Base-by-base conservation (phyloP, 2,113 vertebrate species). In the Thomomys bottae region DNA sequence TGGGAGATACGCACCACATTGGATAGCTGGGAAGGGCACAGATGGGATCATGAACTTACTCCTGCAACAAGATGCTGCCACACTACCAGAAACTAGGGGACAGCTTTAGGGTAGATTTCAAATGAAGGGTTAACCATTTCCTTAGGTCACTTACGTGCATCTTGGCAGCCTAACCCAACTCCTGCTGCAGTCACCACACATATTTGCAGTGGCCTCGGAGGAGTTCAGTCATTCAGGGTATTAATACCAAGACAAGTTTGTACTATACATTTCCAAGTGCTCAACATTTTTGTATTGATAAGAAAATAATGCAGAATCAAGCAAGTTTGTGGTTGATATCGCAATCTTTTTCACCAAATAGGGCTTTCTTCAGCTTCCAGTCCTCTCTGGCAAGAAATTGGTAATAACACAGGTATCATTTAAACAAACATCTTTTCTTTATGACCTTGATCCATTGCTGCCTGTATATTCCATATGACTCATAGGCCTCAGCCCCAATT, bases 251-350 rank as follows among this genome's bases (percentile, higher is more conserved):
- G 68, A 42, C 88, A 68, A 34, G 6, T 80, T 84, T 90, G 57
- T 87, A 73, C 83, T 66, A 68, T 28, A 84, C 49, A 54, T 92
- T 89, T 89, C 49, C 78, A 89, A 57, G 61, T 93, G 89, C 81
- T 72, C 57, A 89, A 21, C 66, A 42, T 63, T 91, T 63, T 77
- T 54, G 45, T 83, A 84, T 93, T 87, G 92, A 54, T 91, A 64
- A 89, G 45, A 89, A 89, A 49, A 89, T 92, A 87, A 68, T 70
- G 64, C 54, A 84, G 67, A 75, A 64, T 89, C 91, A 79, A 66
- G 83, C 80, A 64, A 79, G 59, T 57, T 54, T 84, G 63, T 88
- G 79, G 1, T 89, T 83, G 71, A 76, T 67, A 67, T 54, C 79
- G 71, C 64, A 72, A 73, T 38, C 23, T 66, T 59, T 42, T 63